Percentiles rank a stretch among this genome's conserved stretches.
These are phyloP conservation scores for Leptonema lineaticorne DNA, from an alignment of 1,140 invertebrate species.

Conservation along the genomic window DNA sequence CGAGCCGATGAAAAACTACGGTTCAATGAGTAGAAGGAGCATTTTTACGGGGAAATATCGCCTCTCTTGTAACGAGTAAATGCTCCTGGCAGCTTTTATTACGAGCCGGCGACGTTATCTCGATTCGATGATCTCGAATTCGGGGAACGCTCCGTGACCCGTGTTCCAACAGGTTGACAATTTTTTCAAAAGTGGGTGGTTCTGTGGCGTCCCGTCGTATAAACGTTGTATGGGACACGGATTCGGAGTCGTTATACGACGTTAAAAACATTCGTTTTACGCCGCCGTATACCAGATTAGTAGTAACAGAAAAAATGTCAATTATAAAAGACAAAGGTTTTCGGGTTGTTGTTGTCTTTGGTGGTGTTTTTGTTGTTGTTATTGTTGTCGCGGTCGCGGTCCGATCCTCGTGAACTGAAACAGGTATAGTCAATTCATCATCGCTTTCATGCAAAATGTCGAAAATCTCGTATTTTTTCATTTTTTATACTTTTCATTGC, in stretches of 20 bases:
- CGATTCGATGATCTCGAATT: constrained; percentile 24
- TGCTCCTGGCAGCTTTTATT: constrained; percentile 7
- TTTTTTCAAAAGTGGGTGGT: constrained; percentile 32
- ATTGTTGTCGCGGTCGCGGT: too few species aligned
- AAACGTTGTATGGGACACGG: constrained; percentile 17
- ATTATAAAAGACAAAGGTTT: constrained; percentile 43
- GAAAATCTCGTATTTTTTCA: too few species aligned
- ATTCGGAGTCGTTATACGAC: not conserved
- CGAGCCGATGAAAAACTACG: too few species aligned
- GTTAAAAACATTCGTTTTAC: not conserved
- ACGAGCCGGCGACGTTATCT: constrained; percentile 15
- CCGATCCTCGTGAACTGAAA: not conserved
- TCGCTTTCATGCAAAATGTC: too few species aligned
- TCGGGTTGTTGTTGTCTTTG: constrained; percentile 41
- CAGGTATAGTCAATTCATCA: not conserved
- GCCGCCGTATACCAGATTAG: constrained; percentile 39
- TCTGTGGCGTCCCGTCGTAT: not conserved
- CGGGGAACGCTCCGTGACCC: constrained; percentile 38
- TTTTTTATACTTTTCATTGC: too few species aligned
- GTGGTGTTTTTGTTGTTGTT: too few species aligned
- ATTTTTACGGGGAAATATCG: not conserved
- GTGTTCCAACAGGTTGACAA: constrained; percentile 40
- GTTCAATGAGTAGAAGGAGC: not conserved
- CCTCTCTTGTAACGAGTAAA: not conserved
- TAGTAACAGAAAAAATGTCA: constrained; percentile 43